phyloP scores from a whole-genome alignment of 2,113 vertebrate species.

The Etheostoma spectabile region DNA sequence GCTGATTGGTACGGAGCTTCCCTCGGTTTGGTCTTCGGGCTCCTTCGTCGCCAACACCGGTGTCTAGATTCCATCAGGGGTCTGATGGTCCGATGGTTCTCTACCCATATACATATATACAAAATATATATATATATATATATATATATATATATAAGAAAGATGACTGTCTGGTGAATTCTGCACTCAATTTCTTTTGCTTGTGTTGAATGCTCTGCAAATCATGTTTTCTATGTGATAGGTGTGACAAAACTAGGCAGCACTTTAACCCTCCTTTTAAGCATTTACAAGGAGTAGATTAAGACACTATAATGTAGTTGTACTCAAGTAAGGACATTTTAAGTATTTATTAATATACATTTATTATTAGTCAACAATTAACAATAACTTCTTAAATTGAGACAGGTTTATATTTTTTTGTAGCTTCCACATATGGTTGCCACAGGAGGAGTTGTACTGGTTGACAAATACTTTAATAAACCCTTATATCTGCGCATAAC shows the following conservation, averaged over 20 bases:
- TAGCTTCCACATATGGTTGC: not conserved
- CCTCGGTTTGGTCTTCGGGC: too few species aligned
- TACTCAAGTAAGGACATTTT: too few species aligned
- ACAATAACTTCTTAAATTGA: not conserved
- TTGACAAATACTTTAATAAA: not conserved
- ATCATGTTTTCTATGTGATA: not conserved
- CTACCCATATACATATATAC: too few species aligned
- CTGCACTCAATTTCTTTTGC: not conserved
- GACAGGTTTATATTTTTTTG: not conserved
- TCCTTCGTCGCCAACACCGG: too few species aligned
- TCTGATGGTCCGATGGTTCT: too few species aligned
- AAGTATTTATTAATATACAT: not conserved
- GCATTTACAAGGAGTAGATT: not conserved
- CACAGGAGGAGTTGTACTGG: not conserved
- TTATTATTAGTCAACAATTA: not conserved
- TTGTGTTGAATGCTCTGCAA: slow-evolving; percentile 1
- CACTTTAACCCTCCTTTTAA: not conserved
- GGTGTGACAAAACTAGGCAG: not conserved
- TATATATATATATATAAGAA: too few species aligned
- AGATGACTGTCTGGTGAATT: not conserved
- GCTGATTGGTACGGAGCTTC: too few species aligned
- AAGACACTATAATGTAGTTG: not conserved
- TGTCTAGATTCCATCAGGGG: too few species aligned
- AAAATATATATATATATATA: too few species aligned
- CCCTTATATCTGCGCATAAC: not conserved